Percentiles rank a stretch among this genome's conserved stretches.
Conservation (phyloP, 2,113 vertebrate species). For the Siphamia tubifer region DNA sequence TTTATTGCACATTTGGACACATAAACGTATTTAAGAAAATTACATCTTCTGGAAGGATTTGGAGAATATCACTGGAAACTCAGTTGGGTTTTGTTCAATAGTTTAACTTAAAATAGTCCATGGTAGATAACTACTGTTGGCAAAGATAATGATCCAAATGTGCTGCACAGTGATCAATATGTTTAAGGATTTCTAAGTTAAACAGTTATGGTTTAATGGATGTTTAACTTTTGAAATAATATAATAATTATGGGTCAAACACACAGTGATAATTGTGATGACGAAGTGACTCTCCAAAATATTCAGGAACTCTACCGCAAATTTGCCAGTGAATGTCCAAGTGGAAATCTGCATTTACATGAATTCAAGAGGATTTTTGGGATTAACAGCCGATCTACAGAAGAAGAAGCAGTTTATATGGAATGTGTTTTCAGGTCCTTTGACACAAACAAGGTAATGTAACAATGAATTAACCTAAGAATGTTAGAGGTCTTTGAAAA, state of each 20-base stretch:
- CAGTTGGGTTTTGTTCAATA: slow-evolving; percentile 21
- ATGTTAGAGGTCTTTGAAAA: not conserved
- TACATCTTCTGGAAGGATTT: not conserved
- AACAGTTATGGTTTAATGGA: too few relatives aligned
- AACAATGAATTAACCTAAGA: too few relatives aligned
- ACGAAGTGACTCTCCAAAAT: slow-evolving; percentile 77
- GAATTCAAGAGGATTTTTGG: slow-evolving; percentile 87
- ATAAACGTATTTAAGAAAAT: not conserved
- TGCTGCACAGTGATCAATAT: not conserved
- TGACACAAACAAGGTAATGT: slow-evolving; percentile 81
- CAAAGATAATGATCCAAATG: not conserved
- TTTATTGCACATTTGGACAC: not conserved
- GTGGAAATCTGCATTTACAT: slow-evolving; percentile 83
- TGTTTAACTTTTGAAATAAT: not conserved
- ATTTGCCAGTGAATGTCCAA: slow-evolving; percentile 85
- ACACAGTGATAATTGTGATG: slow-evolving; percentile 51
- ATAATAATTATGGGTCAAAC: slow-evolving; percentile 74
- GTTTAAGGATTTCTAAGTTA: not conserved
- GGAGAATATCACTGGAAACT: not conserved
- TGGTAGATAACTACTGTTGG: fast-evolving
- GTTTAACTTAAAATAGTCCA: not conserved
- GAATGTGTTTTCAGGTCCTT: slow-evolving; percentile 84
- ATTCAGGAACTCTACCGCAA: slow-evolving; percentile 86
- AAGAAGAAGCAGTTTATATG: slow-evolving; percentile 75
- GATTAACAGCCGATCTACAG: slow-evolving; percentile 68